Base-by-base conservation (phyloP, 2,113 vertebrate genomes). In the Alexandromys fortis region DNA sequence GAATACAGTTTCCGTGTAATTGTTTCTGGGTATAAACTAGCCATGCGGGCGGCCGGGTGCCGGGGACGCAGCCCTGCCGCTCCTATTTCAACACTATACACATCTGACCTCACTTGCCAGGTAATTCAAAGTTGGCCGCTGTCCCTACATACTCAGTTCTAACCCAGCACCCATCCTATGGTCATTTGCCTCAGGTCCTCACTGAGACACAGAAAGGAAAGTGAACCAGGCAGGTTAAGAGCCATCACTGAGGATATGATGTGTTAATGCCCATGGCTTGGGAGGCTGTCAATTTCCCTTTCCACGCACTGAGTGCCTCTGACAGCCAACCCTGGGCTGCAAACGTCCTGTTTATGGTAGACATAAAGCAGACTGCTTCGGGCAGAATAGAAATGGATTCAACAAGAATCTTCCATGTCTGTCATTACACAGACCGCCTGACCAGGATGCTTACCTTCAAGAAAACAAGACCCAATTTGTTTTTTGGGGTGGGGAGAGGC, bases 381-480 rank as follows among this genome's bases (percentile, higher is more conserved):
- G 94, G 96, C 96, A 94, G 97, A 86, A 95, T 72, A 83, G 91
- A 96, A 96, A 96, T 81, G 77, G 95, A 91, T 94, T 97, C 82
- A 70, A 86, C 82, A 91, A 92, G 94, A 89, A 86, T 75, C 89
- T 85, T 63, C 38, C n/a, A 10, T 45, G 81, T 10, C n/a, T 65
- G 96, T 96, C 90, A 96, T 81, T 78, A 68, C 94, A 76, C 24
- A 95, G 92, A 91, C 94, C 86, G 89, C 89, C 85, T 95, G 94
- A 92, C 95, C 49, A 30, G 89, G 49, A 75, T 78, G 81, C 93
- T 97, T 30, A 5, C 86, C 91, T 96, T 81, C 70, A 93, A 92
- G 96, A 90, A 93, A 97, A 93, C 82, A 95, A 83, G 87, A 96
- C 82, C 49, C 0, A 3, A 0, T 92, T 58, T 85, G 94, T 70